Evolutionary conservation across 2,113 vertebrate genomes (phyloP).

Genomic region (Poicephalus gulielmi): DNA sequence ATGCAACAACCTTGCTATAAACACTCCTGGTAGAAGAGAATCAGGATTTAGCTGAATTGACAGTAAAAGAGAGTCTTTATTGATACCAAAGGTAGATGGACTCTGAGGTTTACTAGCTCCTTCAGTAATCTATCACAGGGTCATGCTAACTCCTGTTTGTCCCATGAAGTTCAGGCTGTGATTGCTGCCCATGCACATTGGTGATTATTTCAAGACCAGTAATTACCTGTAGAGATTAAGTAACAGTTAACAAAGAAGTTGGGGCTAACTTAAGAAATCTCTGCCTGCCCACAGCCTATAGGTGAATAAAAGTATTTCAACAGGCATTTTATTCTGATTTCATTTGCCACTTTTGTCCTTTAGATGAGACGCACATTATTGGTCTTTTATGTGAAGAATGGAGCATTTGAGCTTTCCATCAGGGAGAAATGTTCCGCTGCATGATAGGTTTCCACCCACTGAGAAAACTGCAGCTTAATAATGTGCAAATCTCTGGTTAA

Average conservation of each 20-base stretch:
- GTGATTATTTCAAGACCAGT: neutral
- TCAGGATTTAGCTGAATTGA: neutral
- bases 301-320: neutral
- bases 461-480: constrained; percentile 39
- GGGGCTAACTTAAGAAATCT: neutral
- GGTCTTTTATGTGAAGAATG: constrained; percentile 9
- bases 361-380: neutral
- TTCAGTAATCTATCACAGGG: neutral
- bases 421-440: neutral
- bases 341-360: neutral
- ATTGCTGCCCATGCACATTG: neutral
- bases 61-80: neutral
- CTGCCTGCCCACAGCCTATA: neutral
- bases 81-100: neutral
- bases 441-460: constrained; percentile 26
- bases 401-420: neutral
- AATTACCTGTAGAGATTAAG: neutral
- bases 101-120: neutral
- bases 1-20: neutral
- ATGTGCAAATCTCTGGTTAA: constrained; percentile 63
- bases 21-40: neutral
- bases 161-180: neutral
- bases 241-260: neutral
- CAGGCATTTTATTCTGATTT: neutral
- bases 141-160: neutral